Evolutionary conservation across 2,797 vertebrate species (phyloP).

Genomic region (Acridotheres tristis): DNA sequence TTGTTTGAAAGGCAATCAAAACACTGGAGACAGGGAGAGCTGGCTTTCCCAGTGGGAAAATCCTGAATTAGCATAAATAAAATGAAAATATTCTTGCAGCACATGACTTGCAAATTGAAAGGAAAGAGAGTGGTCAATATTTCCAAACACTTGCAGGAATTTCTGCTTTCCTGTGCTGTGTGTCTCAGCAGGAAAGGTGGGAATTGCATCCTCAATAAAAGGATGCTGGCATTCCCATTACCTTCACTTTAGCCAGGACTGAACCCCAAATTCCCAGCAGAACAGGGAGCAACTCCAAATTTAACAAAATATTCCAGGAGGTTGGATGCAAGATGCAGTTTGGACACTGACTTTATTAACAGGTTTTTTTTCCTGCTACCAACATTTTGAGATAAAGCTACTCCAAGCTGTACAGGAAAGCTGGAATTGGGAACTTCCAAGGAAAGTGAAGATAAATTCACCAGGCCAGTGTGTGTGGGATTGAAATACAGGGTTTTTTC

Average conservation of each 20-base stretch:
- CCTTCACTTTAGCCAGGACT: background rate
- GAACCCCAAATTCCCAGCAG: background rate
- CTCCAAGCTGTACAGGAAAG: background rate
- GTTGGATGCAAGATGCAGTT: background rate
- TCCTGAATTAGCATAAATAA: background rate
- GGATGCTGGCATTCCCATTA: background rate
- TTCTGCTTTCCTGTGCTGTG: background rate
- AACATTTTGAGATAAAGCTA: background rate
- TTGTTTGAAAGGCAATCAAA: constrained; percentile 43
- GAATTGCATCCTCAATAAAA: background rate
- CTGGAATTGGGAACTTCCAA: background rate
- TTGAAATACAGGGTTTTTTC: background rate
- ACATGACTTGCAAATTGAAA: background rate
- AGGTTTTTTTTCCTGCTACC: background rate
- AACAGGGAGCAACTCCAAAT: background rate
- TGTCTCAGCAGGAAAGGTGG: background rate
- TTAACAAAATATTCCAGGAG: background rate
- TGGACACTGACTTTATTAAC: background rate
- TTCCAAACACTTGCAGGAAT: background rate
- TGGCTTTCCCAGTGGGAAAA: background rate
- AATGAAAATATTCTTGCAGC: background rate
- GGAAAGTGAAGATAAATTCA: background rate
- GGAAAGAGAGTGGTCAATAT: background rate
- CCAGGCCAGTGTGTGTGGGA: background rate
- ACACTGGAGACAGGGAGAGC: background rate